Conservation (phyloP, 2,888 invertebrate species). For the Zaprionus bogoriensis region DNA sequence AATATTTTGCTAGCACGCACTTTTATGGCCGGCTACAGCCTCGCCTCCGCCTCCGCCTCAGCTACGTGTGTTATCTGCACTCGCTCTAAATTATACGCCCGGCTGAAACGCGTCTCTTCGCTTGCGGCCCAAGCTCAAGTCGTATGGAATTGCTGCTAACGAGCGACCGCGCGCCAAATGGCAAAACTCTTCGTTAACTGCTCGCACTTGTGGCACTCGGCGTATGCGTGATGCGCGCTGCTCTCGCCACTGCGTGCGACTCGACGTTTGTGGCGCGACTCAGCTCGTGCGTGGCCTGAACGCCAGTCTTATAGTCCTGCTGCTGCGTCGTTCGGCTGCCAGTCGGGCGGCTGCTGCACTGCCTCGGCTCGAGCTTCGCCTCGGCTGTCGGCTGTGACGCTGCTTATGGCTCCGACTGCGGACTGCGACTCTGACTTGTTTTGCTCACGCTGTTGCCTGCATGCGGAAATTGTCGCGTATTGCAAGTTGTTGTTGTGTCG, state of each 20-base stretch:
- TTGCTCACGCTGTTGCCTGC: conserved; percentile 26
- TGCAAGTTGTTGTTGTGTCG: conserved; percentile 14
- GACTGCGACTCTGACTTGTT: conserved; percentile 14
- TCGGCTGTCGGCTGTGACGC: conserved; percentile 34
- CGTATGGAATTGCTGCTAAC: conserved; percentile 54
- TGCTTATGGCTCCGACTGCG: neutral
- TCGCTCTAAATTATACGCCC: conserved; percentile 47
- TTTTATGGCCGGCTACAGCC: conserved; percentile 55
- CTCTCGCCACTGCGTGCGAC: conserved; percentile 45
- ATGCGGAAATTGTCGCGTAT: conserved; percentile 65
- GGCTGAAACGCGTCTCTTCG: conserved; percentile 8
- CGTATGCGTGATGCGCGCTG: conserved; percentile 51
- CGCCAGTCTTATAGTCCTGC: conserved; percentile 61
- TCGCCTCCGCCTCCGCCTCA: no score
- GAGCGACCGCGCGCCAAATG: conserved; percentile 42
- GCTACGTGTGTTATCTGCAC: conserved; percentile 16
- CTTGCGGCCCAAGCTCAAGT: conserved; percentile 30
- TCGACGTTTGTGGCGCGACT: conserved; percentile 71
- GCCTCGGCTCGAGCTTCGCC: conserved; percentile 16
- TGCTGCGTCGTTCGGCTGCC: no score
- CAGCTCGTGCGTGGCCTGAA: conserved; percentile 45
- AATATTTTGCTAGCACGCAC: conserved; percentile 61
- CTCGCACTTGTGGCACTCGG: conserved; percentile 42
- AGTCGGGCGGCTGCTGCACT: no score
- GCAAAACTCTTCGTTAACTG: conserved; percentile 29